Conservation (phyloP, 1,140 invertebrate species). For the Rhizoglyphus robini region DNA sequence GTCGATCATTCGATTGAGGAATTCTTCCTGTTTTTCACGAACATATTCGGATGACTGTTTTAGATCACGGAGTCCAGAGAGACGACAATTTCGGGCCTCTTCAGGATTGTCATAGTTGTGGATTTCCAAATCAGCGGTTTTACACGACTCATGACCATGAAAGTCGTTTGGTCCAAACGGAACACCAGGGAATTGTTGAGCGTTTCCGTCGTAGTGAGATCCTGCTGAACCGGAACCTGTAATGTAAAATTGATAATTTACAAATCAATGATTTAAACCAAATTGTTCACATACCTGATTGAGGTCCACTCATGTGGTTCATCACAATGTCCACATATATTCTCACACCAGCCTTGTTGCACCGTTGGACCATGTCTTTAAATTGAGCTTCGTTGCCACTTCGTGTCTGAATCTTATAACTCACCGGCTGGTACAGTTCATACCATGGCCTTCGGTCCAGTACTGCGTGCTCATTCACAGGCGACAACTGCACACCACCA, state of each 20-base stretch:
- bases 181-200: constrained; percentile 35
- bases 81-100: constrained; percentile 51
- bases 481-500: constrained; percentile 62
- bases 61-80: no score
- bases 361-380: constrained; percentile 51
- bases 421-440: no score
- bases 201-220: constrained; percentile 35
- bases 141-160: constrained; percentile 28
- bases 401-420: no score
- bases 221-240: constrained; percentile 48
- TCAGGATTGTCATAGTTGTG: constrained; percentile 28
- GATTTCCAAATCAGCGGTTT: constrained; percentile 29
- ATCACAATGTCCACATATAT: constrained; percentile 72
- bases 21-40: constrained; percentile 51
- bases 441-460: constrained; percentile 49
- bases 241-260: constrained; percentile 2
- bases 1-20: constrained; percentile 52
- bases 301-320: constrained; percentile 66
- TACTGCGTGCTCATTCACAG: constrained; percentile 21
- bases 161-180: no score
- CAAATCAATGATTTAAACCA: background rate
- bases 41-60: no score
- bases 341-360: constrained; percentile 56
- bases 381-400: constrained; percentile 59
- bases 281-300: constrained; percentile 5